Conservation (phyloP, 2,888 invertebrate genomes). For the Panzeria rudis region DNA sequence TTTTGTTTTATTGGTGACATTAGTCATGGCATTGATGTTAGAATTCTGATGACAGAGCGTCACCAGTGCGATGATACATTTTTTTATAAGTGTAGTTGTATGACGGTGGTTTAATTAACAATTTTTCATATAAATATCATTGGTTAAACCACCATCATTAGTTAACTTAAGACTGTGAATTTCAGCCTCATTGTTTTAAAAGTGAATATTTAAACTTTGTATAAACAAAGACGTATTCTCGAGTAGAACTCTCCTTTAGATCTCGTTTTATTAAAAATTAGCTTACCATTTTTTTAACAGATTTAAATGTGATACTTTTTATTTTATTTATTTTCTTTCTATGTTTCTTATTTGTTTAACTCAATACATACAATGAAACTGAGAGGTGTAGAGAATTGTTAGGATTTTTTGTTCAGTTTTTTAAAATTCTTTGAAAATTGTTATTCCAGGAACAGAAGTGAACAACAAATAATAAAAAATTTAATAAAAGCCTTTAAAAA, state of each 20-base stretch:
- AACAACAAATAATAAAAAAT: constrained; percentile 14
- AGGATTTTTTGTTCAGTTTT: not conserved
- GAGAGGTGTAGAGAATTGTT: not conserved
- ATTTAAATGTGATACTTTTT: constrained; percentile 26
- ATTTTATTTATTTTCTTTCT: not conserved
- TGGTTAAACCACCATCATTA: too few relatives aligned
- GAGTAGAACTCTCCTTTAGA: not conserved
- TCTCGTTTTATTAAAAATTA: not conserved
- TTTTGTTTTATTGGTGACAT: too few relatives aligned
- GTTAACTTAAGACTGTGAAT: too few relatives aligned
- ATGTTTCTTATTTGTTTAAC: constrained; percentile 33
- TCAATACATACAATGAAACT: not conserved
- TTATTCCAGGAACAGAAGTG: constrained; percentile 42
- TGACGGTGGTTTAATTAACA: too few relatives aligned
- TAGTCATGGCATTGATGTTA: too few relatives aligned
- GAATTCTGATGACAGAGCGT: too few relatives aligned
- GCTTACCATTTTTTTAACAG: constrained; percentile 35
- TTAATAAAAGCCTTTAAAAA: constrained; percentile 23
- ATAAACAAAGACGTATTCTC: too few relatives aligned
- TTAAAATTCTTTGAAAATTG: constrained; percentile 19
- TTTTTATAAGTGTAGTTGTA: too few relatives aligned
- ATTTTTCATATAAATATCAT: too few relatives aligned
- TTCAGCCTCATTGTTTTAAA: too few relatives aligned
- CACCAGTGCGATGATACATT: too few relatives aligned
- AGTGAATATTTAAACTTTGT: too few relatives aligned